These are phyloP conservation scores for Caenorhabditis sp. DNA, from an alignment of 2,888 invertebrate species.

Conservation along the genomic window DNA sequence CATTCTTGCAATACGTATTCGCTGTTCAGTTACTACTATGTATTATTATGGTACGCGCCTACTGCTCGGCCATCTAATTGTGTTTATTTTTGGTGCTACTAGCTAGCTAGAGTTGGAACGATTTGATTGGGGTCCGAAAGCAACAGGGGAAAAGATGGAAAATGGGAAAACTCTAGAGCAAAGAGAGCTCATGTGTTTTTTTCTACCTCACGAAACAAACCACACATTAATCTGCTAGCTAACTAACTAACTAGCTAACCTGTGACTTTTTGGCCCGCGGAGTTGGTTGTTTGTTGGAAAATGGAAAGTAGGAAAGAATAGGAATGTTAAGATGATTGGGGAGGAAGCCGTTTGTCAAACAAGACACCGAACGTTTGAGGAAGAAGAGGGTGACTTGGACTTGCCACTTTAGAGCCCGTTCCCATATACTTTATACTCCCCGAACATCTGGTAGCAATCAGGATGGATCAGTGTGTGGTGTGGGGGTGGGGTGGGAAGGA, in stretches of 20 bases:
- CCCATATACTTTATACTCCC: slow-evolving; percentile 21
- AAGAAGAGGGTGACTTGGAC: too few relatives aligned
- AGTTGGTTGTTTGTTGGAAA: slow-evolving; percentile 46
- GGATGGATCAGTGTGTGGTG: slow-evolving; percentile 19
- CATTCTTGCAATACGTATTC: too few relatives aligned
- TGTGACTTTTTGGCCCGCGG: slow-evolving; percentile 49
- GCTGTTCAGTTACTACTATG: too few relatives aligned
- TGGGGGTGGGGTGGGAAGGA: slow-evolving; percentile 24
- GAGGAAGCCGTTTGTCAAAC: slow-evolving; percentile 35
- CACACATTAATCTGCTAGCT: background rate
- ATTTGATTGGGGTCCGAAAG: background rate
- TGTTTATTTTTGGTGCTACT: slow-evolving; percentile 6
- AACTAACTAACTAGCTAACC: too few relatives aligned
- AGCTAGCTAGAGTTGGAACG: too few relatives aligned
- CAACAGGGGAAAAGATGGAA: too few relatives aligned
- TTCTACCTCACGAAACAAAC: background rate
- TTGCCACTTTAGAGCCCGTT: slow-evolving; percentile 30
- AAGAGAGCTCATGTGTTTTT: background rate
- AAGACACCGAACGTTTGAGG: slow-evolving; percentile 17
- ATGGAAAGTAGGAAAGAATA: slow-evolving; percentile 16
- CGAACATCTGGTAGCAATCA: slow-evolving; percentile 58
- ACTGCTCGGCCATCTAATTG: slow-evolving; percentile 2
- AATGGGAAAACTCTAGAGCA: too few relatives aligned
- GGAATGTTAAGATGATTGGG: slow-evolving; percentile 51
- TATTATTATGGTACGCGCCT: background rate